Evolutionary conservation across 2,113 vertebrate species (phyloP), one percentile per base, ranked within the genome.

Genomic region (Chauna torquata): DNA sequence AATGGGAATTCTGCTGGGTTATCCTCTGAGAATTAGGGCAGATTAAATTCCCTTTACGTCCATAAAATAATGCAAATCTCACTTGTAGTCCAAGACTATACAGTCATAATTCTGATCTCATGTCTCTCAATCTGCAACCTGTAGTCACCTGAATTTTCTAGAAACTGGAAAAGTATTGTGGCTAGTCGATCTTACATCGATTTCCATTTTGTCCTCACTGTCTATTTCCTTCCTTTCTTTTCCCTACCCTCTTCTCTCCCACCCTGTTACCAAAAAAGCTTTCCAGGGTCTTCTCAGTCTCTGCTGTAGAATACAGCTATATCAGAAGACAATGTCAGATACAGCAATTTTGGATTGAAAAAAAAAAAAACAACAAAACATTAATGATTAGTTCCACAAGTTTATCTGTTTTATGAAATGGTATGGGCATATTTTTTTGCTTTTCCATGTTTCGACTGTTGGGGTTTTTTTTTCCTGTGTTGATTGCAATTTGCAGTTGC

Each of bases 401-500:
- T 94, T 91, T 91, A 74, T 74, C 61, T 79, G 19, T 16, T 96
- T 97, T 90, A 59, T 52, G 25, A 91, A 96, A 93, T 82, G 8
- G 4, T 36, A 83, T 93, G 28, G 17, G 25, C 27, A n/a, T 80
- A 3, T 42, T 87, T 87, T 90, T 79, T 70, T 88, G n/a, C 17
- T 79, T 76, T 62, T 80, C 55, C 49, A 11, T 47, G 52, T 79
- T 94, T 92, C 92, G 36, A 66, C 52, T 34, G 1, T 80, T 75
- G 88, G 92, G 4, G 36, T 34, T 2, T 3, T 86, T 92, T 86
- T 90, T 71, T 66, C 42, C 23, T 59, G 25, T 75, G 32, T 18
- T 70, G 52, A 91, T 82, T 85, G 25, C 68, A 94, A 91, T 95
- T 96, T 94, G 50, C 77, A 95, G 85, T 92, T 90, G 28, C 86